Percentiles rank a stretch among this genome's conserved stretches.
phyloP scores from a whole-genome alignment of 1,140 invertebrate species.

The Hirudo medicinalis region DNA sequence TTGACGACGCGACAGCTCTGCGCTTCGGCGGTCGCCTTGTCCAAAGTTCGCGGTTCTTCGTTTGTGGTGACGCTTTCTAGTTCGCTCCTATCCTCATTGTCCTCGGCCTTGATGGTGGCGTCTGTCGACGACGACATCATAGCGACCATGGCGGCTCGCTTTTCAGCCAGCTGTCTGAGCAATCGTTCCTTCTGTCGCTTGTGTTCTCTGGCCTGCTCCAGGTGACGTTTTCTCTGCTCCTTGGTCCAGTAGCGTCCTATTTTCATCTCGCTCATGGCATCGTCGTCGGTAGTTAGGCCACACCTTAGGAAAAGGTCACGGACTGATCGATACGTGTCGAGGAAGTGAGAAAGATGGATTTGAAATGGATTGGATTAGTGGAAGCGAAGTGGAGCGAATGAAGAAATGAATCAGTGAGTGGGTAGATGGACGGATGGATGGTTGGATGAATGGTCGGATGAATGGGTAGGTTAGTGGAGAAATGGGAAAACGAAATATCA shows the following conservation, averaged over 20 bases:
- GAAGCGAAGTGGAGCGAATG: not conserved
- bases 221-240: constrained; percentile 61
- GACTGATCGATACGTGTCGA: not conserved
- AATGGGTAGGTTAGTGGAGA: not conserved
- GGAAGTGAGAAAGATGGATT: not conserved
- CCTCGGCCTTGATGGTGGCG: constrained; percentile 3
- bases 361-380: not conserved
- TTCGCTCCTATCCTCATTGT: not conserved
- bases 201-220: constrained; percentile 55
- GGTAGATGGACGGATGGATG: no score
- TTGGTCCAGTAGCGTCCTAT: constrained; percentile 65
- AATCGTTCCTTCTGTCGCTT: constrained; percentile 39
- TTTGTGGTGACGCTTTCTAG: not conserved
- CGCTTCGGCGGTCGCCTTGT: not conserved
- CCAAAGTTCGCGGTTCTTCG: not conserved
- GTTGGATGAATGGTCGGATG: no score
- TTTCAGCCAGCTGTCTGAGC: constrained; percentile 2
- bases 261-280: constrained; percentile 66
- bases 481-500: not conserved
- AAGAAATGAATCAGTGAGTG: not conserved
- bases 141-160: constrained; percentile 3
- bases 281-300: constrained; percentile 66
- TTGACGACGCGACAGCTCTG: no score
- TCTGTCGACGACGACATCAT: constrained; percentile 8
- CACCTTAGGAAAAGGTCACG: constrained; percentile 28